phyloP scores from a whole-genome alignment of 2,113 vertebrate species.

The Panthera leo region DNA sequence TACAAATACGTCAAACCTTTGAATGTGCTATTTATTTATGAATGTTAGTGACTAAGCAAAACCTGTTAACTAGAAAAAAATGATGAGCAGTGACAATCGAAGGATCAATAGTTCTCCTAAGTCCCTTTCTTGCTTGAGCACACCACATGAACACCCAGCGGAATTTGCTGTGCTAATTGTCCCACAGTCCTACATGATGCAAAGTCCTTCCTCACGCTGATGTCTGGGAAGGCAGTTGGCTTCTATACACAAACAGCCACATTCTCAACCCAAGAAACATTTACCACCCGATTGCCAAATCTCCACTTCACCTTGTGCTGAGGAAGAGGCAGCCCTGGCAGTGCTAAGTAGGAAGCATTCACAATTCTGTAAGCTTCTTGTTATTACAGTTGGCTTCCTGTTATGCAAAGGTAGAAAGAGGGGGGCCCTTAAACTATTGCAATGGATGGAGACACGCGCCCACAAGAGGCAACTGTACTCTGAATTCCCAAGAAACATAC shows the following conservation, averaged over 20 bases:
- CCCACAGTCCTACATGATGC: not conserved
- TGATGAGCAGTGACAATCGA: not conserved
- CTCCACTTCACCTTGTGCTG: not conserved
- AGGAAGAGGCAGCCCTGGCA: constrained; percentile 49
- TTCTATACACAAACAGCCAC: not conserved
- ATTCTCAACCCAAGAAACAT: not conserved
- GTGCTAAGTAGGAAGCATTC: constrained; percentile 48
- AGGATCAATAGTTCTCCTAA: not conserved
- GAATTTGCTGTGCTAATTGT: not conserved
- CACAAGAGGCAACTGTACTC: not conserved
- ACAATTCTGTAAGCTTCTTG: constrained; percentile 64
- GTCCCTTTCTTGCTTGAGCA: not conserved
- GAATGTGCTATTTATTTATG: not conserved
- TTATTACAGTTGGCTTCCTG: constrained; percentile 75
- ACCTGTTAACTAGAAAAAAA: not conserved
- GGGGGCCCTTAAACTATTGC: constrained; percentile 15
- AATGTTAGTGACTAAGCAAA: not conserved
- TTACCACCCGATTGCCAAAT: not conserved
- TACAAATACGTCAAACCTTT: not conserved
- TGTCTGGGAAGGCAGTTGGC: not conserved
- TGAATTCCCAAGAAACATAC: not conserved
- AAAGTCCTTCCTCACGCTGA: not conserved
- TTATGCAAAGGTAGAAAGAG: constrained; percentile 66
- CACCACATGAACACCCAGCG: rapidly evolving
- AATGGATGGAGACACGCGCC: not conserved